Conservation (phyloP, 2,797 vertebrate species). For the Choloepus didactylus region DNA sequence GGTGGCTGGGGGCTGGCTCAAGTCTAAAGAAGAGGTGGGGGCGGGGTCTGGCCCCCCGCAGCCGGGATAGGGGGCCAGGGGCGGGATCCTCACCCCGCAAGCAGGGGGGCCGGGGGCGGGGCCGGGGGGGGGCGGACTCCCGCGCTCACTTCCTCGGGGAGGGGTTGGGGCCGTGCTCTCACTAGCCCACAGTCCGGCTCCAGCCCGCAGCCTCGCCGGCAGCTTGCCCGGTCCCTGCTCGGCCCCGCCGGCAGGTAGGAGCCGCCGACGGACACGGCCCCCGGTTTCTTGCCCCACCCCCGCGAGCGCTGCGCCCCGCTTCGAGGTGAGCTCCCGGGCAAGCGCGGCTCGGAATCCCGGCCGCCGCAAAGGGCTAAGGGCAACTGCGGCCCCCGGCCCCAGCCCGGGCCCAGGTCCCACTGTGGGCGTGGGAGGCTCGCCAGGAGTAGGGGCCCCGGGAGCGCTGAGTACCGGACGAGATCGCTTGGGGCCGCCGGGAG, state of each 20-base stretch:
- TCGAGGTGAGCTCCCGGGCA: conserved; percentile 70
- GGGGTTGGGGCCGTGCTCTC: conserved; percentile 75
- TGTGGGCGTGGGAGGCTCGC: too few relatives aligned
- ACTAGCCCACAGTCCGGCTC: conserved; percentile 73
- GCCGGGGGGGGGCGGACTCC: conserved; percentile 77
- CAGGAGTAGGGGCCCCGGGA: neutral
- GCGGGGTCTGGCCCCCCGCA: conserved; percentile 73
- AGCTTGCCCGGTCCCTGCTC: neutral
- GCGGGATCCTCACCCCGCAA: conserved; percentile 46
- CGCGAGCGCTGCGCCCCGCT: conserved; percentile 17
- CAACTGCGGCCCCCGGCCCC: neutral
- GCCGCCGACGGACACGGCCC: conserved; percentile 30
- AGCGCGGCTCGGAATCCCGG: neutral
- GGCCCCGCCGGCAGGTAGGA: conserved; percentile 73
- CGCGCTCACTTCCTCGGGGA: conserved; percentile 79
- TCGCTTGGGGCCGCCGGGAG: neutral
- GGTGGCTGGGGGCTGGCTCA: neutral
- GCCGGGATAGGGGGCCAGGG: conserved; percentile 48
- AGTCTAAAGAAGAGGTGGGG: neutral
- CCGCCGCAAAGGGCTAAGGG: neutral
- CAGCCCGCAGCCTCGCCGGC: conserved; percentile 7
- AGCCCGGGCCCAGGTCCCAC: neutral
- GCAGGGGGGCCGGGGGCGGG: conserved; percentile 64
- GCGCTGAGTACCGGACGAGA: neutral
- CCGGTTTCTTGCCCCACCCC: neutral